phyloP scores from a whole-genome alignment of 2,113 vertebrate genomes.

The Rhagologus leucostigma region DNA sequence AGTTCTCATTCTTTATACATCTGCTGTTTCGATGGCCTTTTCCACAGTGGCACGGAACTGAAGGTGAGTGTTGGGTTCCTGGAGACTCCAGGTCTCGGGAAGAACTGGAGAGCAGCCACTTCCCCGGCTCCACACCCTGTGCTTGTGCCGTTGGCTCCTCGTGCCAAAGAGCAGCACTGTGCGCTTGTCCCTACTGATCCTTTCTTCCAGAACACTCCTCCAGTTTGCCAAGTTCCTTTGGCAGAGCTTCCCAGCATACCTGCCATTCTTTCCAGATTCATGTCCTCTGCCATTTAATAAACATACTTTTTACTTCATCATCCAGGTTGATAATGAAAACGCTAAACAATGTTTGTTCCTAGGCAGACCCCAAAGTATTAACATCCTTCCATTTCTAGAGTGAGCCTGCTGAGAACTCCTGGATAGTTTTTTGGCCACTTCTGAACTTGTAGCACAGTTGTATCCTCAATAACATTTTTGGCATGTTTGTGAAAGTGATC shows the following conservation, averaged over 20 bases:
- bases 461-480: background rate
- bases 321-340: background rate
- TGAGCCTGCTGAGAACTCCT: background rate
- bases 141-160: background rate
- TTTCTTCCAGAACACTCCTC: background rate
- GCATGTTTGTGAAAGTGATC: background rate
- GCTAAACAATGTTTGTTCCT: background rate
- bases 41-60: background rate
- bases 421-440: background rate
- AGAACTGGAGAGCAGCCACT: background rate
- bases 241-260: constrained; percentile 2
- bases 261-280: constrained; percentile 29
- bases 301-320: background rate
- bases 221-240: background rate
- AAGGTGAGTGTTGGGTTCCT: background rate
- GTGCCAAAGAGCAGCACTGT: background rate
- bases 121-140: background rate
- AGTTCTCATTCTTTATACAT: background rate
- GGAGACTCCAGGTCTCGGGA: background rate
- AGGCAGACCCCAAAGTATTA: background rate
- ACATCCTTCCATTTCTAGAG: background rate
- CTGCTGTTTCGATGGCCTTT: background rate
- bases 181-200: background rate
- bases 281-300: constrained; percentile 4
- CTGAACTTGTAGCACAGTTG: background rate